phyloP scores from a whole-genome alignment of 2,797 vertebrate species.

The Arctocebus calabarensis region DNA sequence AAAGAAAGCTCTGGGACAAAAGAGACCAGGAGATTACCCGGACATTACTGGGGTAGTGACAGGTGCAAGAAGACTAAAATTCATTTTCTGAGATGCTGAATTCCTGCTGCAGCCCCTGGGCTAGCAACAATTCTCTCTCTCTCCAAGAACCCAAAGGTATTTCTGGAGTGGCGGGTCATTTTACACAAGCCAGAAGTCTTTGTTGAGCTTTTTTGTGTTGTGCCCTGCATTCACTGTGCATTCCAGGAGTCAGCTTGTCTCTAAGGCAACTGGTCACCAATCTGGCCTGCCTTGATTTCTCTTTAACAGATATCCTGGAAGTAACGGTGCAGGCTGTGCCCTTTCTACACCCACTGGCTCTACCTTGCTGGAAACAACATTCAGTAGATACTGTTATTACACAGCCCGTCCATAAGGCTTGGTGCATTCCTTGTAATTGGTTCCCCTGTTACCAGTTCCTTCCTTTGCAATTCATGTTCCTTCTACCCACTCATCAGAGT shows the following conservation, averaged over 20 bases:
- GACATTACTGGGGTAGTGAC: slow-evolving; percentile 36
- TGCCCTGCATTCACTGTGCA: slow-evolving; percentile 50
- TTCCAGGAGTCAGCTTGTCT: slow-evolving; percentile 71
- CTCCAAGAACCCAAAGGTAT: slow-evolving; percentile 71
- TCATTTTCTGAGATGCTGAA: slow-evolving; percentile 66
- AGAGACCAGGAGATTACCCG: slow-evolving; percentile 67
- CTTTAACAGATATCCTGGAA: slow-evolving; percentile 44
- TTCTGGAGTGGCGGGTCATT: slow-evolving; percentile 71
- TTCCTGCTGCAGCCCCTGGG: slow-evolving; percentile 16
- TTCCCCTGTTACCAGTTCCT: neutral
- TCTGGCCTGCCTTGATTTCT: slow-evolving; percentile 60
- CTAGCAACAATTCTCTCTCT: slow-evolving; percentile 54
- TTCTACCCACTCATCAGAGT: neutral
- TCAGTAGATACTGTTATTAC: neutral
- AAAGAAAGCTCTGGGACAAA: slow-evolving; percentile 61
- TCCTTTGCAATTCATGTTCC: neutral
- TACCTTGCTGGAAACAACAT: neutral
- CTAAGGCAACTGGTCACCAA: slow-evolving; percentile 77
- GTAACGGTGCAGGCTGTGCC: neutral
- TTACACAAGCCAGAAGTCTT: slow-evolving; percentile 66
- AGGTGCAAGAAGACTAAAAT: slow-evolving; percentile 70
- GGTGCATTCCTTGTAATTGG: neutral
- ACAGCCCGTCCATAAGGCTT: neutral
- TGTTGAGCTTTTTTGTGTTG: slow-evolving; percentile 43
- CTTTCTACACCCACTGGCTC: neutral